Conservation (phyloP, 2,797 vertebrate species). For the Xenops minutus region DNA sequence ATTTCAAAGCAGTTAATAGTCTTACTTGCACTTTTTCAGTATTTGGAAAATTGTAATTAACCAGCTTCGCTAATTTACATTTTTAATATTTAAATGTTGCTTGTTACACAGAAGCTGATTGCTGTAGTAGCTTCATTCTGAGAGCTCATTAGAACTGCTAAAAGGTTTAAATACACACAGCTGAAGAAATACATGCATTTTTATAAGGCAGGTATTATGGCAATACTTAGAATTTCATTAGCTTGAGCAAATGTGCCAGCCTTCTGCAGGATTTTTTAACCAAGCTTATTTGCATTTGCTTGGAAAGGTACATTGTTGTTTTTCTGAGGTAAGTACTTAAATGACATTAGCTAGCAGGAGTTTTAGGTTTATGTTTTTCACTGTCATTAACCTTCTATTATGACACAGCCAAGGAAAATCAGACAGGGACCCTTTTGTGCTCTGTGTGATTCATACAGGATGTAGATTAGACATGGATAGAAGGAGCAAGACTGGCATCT, state of each 20-base stretch:
- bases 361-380: neutral
- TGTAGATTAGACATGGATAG: neutral
- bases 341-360: neutral
- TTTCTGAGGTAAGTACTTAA: neutral
- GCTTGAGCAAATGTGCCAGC: neutral
- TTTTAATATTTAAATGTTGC: constrained; percentile 71
- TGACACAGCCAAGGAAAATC: neutral
- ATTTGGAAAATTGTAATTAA: constrained; percentile 67
- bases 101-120: constrained; percentile 69
- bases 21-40: constrained; percentile 50
- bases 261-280: constrained; percentile 24
- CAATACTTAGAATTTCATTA: constrained; percentile 43
- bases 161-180: constrained; percentile 69
- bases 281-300: constrained; percentile 38
- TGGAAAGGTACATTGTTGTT: neutral
- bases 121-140: constrained; percentile 59
- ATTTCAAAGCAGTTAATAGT: constrained; percentile 64
- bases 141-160: constrained; percentile 64
- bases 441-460: constrained; percentile 8
- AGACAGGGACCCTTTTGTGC: constrained; percentile 22
- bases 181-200: constrained; percentile 68
- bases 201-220: constrained; percentile 64
- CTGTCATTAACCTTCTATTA: constrained; percentile 32
- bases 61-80: constrained; percentile 59
- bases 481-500: neutral